Evolutionary conservation across 2,888 invertebrate genomes (phyloP), one percentile per base, ranked within the genome.

Genomic region (Lamellibrachia satsuma): DNA sequence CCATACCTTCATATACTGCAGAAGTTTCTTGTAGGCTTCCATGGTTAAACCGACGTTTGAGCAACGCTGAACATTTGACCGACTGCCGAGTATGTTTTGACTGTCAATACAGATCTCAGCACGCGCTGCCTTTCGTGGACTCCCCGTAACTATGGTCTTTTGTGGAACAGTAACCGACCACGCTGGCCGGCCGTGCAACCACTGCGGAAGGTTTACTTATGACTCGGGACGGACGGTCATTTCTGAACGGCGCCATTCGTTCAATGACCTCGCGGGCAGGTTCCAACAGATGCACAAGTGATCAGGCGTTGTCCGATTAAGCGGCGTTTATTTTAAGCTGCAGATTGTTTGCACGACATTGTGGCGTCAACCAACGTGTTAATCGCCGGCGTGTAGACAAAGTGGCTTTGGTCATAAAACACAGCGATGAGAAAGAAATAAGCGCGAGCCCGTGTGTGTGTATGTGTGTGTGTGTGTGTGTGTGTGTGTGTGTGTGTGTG

Each of bases 1-100:
- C 22, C 75, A 75, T 75, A 75, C 75, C 75, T 75, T 75, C 75
- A 75, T 75, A 15, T 75, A 75, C 75, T 75, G 75, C 75, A 75
- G 75, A 22, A 75, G 75, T 75, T 75, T 75, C 75, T 15, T 75
- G 75, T 75, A 75, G 75, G 75, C 75, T 75, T 75, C 75, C 75
- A 75, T 75, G 22, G 75, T n/a, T 75, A 75, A 75, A 75, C 22
- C 75, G 75, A 75, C 75, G 75, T 75, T 75, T n/a, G 75, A 75
- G 15, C 15, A 22, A 11, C 75, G 15, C 75, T 75, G 75, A 75
- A 75, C 75, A 75, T 75, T 75, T 75, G 75, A 75, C 75, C 75
- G 75, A 75, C 75, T 75, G 75, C n/a, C 75, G 75, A 75, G 75
- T 75, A 22, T 75, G 75, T 75, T 75, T 22, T 75, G 75, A 75